These are phyloP conservation scores for Archips crataeganus DNA, from an alignment of 2,888 invertebrate species.

Conservation along the genomic window DNA sequence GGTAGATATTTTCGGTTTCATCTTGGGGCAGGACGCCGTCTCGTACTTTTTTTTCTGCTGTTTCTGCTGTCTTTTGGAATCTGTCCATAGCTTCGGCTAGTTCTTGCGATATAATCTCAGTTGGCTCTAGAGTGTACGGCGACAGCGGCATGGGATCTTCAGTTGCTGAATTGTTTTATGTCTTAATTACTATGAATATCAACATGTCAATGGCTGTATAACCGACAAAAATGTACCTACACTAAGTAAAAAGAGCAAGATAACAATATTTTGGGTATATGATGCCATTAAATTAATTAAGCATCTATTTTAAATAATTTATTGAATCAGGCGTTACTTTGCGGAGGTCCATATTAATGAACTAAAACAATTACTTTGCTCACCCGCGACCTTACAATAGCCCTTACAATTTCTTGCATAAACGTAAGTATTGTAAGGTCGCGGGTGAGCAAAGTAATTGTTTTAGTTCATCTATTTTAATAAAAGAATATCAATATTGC, in stretches of 20 bases:
- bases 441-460: no score
- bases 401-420: no score
- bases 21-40: slow-evolving; percentile 48
- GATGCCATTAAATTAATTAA: no score
- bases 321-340: no score
- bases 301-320: no score
- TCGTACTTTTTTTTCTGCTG: slow-evolving; percentile 46
- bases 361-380: no score
- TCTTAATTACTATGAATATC: neutral
- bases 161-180: neutral
- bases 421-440: no score
- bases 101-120: slow-evolving; percentile 29
- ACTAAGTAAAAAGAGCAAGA: neutral
- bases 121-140: neutral
- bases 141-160: neutral
- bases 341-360: no score
- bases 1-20: slow-evolving; percentile 51
- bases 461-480: no score
- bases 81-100: slow-evolving; percentile 51
- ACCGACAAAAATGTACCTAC: neutral
- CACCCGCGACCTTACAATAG: no score
- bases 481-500: no score
- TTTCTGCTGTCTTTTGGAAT: slow-evolving; percentile 50
- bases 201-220: neutral
- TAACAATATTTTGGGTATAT: neutral